Evolutionary conservation across 2,888 invertebrate genomes (phyloP), one percentile per base, ranked within the genome.

Genomic region (Stenchaetothrips biformis): DNA sequence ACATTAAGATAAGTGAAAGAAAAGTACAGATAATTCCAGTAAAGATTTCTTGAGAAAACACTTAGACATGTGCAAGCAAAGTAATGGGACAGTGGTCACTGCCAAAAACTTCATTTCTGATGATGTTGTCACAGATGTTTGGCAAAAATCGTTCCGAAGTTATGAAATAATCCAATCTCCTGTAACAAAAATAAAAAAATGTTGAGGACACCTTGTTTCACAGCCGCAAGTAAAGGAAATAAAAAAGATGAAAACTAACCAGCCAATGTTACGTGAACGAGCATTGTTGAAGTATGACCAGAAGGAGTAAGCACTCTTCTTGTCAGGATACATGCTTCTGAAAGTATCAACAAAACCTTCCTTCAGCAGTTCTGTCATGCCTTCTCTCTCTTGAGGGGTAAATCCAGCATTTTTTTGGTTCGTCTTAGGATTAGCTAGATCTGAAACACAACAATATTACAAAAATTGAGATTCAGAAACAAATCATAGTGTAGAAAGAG

Each of bases 21-120:
- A 37, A 37, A 37, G 37, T 37, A 37, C 37, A 37, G 37, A 37
- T 37, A 2, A 4, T 37, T 37, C 37, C 37, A 37, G 37, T 37
- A 37, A 37, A 37, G 4, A 13, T 79, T 78, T 48, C 37, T 25
- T 13, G 21, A 80, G 74, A 7, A 78, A 16, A 21, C 80, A 78
- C 48, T 87, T 86, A 90, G 81, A 90, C 83, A 85, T 92, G 90
- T 79, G 95, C 85, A 85, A 93, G 93, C 78, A 97, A 88, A 67
- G 94, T 90, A 83, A 98, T 90, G 0, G 99, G 99, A 86, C 98
- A 99, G 87, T 99, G 99, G 87, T 99, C 99, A 86, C 97, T 98
- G 67, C 99, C 99, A 85, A 91, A 91, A 7, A 98, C 93, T 83
- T 93, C 88, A 80, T 90, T 91, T 79, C 96, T 90, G 83, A 98